Evolutionary conservation across 1,140 invertebrate genomes (phyloP).

Genomic region (Drosophila melanogaster): DNA sequence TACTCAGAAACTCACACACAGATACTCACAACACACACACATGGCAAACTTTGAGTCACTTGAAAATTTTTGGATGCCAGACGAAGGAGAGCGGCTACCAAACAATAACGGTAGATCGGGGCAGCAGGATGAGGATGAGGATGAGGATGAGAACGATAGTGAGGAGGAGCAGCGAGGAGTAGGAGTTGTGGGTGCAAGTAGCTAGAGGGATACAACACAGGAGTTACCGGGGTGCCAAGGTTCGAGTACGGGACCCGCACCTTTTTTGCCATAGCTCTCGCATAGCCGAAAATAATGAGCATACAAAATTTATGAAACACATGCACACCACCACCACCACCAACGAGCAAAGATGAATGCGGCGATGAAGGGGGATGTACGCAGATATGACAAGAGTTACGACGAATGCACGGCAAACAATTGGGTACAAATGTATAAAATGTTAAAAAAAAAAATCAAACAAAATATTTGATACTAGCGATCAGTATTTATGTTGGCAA

Average conservation of each 20-base stretch:
- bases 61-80: slow-evolving; percentile 42
- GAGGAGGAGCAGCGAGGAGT: not conserved
- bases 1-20: not conserved
- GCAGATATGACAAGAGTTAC: slow-evolving; percentile 1
- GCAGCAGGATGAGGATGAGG: no score
- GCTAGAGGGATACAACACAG: not conserved
- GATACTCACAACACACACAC: not conserved
- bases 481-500: no score
- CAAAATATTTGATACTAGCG: no score
- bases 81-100: slow-evolving; percentile 9
- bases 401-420: slow-evolving; percentile 1
- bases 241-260: slow-evolving; percentile 24
- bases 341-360: slow-evolving; percentile 1
- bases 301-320: slow-evolving; percentile 72
- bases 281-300: slow-evolving; percentile 73
- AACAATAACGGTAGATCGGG: slow-evolving; percentile 24
- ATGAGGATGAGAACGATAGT: not conserved
- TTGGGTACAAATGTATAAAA: no score
- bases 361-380: slow-evolving; percentile 11
- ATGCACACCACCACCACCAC: not conserved
- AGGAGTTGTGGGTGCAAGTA: not conserved
- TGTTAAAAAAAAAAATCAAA: no score
- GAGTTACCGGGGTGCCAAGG: not conserved
- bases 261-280: slow-evolving; percentile 63
- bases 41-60: slow-evolving; percentile 54